These are phyloP conservation scores for Autographa pulchrina DNA, from an alignment of 2,888 invertebrate genomes.

Conservation along the genomic window DNA sequence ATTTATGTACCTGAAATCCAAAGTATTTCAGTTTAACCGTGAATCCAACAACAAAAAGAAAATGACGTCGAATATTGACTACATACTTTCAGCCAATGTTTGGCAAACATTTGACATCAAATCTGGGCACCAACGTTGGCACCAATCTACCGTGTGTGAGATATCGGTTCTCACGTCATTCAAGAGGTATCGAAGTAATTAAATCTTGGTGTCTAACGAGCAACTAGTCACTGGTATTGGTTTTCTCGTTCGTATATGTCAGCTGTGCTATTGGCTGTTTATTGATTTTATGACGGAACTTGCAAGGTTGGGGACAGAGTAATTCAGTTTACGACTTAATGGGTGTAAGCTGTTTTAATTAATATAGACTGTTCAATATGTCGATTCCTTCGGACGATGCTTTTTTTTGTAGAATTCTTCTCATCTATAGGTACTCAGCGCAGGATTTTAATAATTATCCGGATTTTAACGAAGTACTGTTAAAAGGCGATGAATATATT, in stretches of 20 bases:
- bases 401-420: too few species aligned
- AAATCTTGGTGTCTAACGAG: constrained; percentile 38
- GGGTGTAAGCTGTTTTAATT: neutral
- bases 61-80: neutral
- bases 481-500: neutral
- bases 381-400: too few species aligned
- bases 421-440: too few species aligned
- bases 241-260: constrained; percentile 3
- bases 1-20: too few species aligned
- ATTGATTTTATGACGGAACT: constrained; percentile 10
- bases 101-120: neutral
- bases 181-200: constrained; percentile 41
- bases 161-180: constrained; percentile 4
- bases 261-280: constrained; percentile 15
- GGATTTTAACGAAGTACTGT: neutral
- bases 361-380: too few species aligned
- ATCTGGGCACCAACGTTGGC: neutral
- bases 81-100: neutral
- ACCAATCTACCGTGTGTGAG: neutral
- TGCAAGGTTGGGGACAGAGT: neutral
- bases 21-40: too few species aligned
- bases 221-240: constrained; percentile 5
- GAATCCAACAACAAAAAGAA: neutral
- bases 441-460: too few species aligned
- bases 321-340: neutral